A percentile compares a stretch with the other conserved stretches of the same genome.
These are phyloP conservation scores for Actinia equina DNA, from an alignment of 64 coral and sea anemone genomes.

Conservation along the genomic window DNA sequence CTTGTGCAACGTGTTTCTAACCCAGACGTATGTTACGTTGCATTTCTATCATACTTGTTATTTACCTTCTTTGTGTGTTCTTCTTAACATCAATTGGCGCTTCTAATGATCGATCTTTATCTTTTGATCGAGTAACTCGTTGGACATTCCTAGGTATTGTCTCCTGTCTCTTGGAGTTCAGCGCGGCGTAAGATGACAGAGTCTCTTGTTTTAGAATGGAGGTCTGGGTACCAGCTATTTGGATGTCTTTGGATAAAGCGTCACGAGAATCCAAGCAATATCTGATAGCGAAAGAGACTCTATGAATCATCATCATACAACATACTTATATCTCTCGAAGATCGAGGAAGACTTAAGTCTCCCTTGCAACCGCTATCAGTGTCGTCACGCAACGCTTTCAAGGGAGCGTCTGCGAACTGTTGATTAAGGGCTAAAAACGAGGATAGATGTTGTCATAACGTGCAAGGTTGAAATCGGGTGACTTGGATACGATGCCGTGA, in stretches of 20 bases:
- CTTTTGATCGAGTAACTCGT: conserved; percentile 3
- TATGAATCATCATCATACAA: neutral
- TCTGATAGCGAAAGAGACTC: neutral
- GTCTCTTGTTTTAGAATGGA: conserved; percentile 42
- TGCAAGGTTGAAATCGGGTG: too few species aligned
- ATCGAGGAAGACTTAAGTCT: too few species aligned
- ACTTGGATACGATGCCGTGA: too few species aligned
- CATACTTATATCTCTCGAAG: too few species aligned
- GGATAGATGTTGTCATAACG: too few species aligned
- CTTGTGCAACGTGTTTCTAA: too few species aligned
- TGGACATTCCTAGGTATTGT: neutral
- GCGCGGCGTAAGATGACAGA: conserved; percentile 21
- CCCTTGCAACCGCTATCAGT: too few species aligned
- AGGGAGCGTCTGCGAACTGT: neutral
- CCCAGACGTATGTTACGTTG: too few species aligned
- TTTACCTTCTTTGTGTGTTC: neutral
- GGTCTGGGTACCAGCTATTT: conserved; percentile 26
- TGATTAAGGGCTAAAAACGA: too few species aligned
- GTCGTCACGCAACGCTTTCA: too few species aligned
- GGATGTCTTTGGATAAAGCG: conserved; percentile 29
- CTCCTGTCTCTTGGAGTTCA: conserved; percentile 11
- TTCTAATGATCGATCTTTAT: neutral
- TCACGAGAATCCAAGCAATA: conserved; percentile 49
- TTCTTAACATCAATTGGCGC: neutral
- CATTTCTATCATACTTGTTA: too few species aligned